Evolutionary conservation across 2,113 vertebrate species (phyloP), one percentile per base, ranked within the genome.

Genomic region (Neotoma lepida): DNA sequence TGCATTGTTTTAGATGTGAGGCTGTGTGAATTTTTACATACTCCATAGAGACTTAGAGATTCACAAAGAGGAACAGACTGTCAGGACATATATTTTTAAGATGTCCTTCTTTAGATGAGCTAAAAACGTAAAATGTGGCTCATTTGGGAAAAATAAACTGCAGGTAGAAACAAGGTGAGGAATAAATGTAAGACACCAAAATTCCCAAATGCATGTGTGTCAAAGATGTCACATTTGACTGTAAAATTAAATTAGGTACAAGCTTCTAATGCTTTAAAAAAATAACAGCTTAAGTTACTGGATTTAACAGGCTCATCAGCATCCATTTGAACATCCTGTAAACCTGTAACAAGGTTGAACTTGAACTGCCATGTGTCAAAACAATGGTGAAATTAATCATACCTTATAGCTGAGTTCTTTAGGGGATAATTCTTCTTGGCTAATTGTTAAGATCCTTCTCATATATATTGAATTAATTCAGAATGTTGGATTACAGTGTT

Each of bases 21-120:
- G 33, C 63, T n/a, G 2, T 39, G 10, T 64, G 30, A 89, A 7
- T 89, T 51, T 85, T 86, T 41, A 56, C 22, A 87, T 1, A n/a
- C 39, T 7, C 10, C 4, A 4, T 0, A 76, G 35, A 30, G 0
- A 22, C 2, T 5, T 58, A 14, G 6, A 46, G 17, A 22, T 46
- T 41, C 58, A 74, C 87, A 86, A 15, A 44, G 54, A 68, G 12
- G 0, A 66, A 0, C 0, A 30, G 12, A 26, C 35, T 35, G 30
- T 26, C 24, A 63, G 78, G 63, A 82, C 1, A 10, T 6, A 26
- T 9, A 44, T 58, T 39, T 63, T 14, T 56, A 33, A 74, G 49
- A 86, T 13, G 22, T n/a, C 35, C 2, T 90, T 46, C 22, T 73
- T 35, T 7, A 33, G 54, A 81, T 58, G 33, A 41, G 4, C 44